A percentile compares a stretch with the other conserved stretches of the same genome.
These are phyloP conservation scores for Vireo altiloquus DNA, from an alignment of 2,113 vertebrate species.

Conservation along the genomic window DNA sequence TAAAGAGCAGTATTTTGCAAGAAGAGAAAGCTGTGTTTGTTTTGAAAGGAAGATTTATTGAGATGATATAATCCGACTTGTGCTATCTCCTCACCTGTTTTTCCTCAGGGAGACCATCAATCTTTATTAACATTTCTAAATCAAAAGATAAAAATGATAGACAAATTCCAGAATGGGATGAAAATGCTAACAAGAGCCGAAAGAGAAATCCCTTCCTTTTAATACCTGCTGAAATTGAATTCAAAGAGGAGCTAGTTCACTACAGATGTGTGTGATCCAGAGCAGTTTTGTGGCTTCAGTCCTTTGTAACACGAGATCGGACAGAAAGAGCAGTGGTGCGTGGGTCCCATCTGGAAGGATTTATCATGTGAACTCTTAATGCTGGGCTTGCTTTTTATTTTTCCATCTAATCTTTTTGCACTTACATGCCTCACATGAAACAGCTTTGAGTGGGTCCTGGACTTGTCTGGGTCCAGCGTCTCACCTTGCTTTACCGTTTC, in stretches of 20 bases:
- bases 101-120: slow-evolving; percentile 71
- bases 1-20: slow-evolving; percentile 51
- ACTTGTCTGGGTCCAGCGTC: not conserved
- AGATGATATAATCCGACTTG: slow-evolving; percentile 60
- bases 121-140: slow-evolving; percentile 66
- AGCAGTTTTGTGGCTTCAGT: not conserved
- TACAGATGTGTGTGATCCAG: not conserved
- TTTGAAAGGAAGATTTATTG: slow-evolving; percentile 71
- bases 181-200: slow-evolving; percentile 35
- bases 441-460: not conserved
- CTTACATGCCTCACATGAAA: not conserved
- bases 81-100: slow-evolving; percentile 74
- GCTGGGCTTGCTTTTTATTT: slow-evolving; percentile 8
- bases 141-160: slow-evolving; percentile 67
- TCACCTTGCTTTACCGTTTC: not conserved
- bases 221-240: not conserved
- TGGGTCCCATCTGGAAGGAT: not conserved
- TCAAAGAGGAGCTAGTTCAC: not conserved
- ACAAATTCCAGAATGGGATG: slow-evolving; percentile 64
- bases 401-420: not conserved
- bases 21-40: slow-evolving; percentile 57
- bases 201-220: slow-evolving; percentile 19
- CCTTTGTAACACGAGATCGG: not conserved
- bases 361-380: slow-evolving; percentile 6
- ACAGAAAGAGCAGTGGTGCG: not conserved